These are phyloP conservation scores for Platysternon megacephalum DNA, from an alignment of 2,113 vertebrate genomes.

Conservation along the genomic window DNA sequence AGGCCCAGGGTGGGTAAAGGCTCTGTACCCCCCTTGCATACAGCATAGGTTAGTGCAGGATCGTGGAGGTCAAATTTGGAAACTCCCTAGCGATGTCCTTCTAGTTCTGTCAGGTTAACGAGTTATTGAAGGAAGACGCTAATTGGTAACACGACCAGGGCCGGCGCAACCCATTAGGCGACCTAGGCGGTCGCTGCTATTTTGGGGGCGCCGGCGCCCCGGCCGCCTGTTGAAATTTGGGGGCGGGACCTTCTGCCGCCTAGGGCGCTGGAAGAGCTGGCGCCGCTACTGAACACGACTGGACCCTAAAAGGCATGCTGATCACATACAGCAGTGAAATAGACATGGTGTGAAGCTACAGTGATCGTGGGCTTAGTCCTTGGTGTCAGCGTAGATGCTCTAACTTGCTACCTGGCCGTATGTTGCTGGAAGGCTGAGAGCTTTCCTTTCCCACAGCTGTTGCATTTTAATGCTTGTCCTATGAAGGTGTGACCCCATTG, in stretches of 20 bases:
- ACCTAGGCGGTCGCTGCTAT: no score
- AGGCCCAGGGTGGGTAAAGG: no score
- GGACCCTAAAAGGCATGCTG: accelerated
- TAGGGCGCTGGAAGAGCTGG: no score
- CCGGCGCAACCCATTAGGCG: no score
- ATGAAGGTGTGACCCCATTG: not conserved
- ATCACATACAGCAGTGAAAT: not conserved
- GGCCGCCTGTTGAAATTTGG: no score
- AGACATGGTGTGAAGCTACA: not conserved
- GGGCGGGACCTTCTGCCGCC: no score
- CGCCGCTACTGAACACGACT: no score
- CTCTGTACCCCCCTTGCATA: not conserved
- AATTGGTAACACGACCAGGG: not conserved
- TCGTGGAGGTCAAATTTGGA: not conserved
- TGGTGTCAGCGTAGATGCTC: accelerated
- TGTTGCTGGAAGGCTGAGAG: accelerated
- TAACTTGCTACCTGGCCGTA: not conserved
- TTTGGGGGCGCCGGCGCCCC: no score
- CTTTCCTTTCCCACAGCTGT: not conserved
- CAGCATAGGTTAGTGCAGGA: not conserved
- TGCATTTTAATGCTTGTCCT: not conserved
- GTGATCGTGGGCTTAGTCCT: not conserved
- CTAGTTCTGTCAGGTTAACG: no score
- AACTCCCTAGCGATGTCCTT: no score
- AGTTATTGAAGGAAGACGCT: no score